phyloP scores from a whole-genome alignment of 1,140 invertebrate species.

The Oryctes rhinoceros region DNA sequence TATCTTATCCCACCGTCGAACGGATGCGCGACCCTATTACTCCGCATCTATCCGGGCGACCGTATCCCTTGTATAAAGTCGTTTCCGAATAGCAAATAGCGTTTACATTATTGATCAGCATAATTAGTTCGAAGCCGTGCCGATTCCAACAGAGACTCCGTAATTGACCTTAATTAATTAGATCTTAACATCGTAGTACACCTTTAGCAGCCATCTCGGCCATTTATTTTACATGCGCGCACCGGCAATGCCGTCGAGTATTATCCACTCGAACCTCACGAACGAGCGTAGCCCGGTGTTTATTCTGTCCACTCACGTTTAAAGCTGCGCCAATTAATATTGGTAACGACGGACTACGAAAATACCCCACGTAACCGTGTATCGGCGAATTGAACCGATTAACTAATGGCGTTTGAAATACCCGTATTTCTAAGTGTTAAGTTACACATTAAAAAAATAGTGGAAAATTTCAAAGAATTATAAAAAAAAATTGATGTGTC shows the following conservation, averaged over 20 bases:
- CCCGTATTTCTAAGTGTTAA: no score
- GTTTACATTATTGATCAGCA: constrained; percentile 41
- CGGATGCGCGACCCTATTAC: no score
- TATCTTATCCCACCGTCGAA: neutral
- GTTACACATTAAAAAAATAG: no score
- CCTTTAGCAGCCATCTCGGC: constrained; percentile 15
- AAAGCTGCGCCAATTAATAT: neutral
- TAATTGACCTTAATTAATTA: constrained; percentile 42
- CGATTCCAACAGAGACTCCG: constrained; percentile 17
- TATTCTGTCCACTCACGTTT: neutral
- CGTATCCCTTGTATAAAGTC: neutral
- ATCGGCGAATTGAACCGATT: no score
- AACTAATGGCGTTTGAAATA: no score
- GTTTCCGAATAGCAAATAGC: constrained; percentile 26
- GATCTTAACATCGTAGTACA: constrained; percentile 21
- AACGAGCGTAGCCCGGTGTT: neutral
- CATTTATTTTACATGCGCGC: constrained; percentile 20
- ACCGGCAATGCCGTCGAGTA: neutral
- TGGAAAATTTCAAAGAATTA: no score
- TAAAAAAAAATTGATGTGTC: no score
- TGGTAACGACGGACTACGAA: no score
- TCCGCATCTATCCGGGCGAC: neutral
- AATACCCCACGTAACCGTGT: no score
- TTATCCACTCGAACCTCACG: neutral
- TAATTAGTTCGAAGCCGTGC: constrained; percentile 40